These are phyloP conservation scores for Unio pictorum DNA, from an alignment of 2,888 invertebrate genomes.

Conservation along the genomic window DNA sequence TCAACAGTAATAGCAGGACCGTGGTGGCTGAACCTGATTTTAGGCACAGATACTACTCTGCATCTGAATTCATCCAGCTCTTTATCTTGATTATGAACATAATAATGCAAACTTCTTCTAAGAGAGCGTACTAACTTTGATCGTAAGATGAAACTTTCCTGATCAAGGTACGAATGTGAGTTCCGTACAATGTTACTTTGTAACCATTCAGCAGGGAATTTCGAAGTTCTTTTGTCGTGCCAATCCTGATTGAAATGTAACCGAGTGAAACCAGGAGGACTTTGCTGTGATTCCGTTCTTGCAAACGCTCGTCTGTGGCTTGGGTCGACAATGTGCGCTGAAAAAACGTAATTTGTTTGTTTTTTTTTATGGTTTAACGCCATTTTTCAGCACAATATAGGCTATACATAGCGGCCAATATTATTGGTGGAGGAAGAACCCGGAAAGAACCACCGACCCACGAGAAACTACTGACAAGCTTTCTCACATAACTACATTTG, in stretches of 20 bases:
- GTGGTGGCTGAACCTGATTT: slow-evolving; percentile 3
- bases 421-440: too few species aligned
- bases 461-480: too few species aligned
- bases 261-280: slow-evolving; percentile 7
- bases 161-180: background rate
- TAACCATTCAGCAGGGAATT: background rate
- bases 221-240: background rate
- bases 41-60: background rate
- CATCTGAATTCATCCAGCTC: background rate
- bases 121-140: slow-evolving; percentile 4
- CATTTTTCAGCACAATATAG: too few species aligned
- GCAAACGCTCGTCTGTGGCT: slow-evolving; percentile 3
- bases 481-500: too few species aligned
- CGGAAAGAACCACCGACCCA: too few species aligned
- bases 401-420: too few species aligned
- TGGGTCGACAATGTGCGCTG: slow-evolving; percentile 6
- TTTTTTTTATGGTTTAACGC: too few species aligned
- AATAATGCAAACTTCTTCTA: background rate
- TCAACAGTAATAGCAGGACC: slow-evolving; percentile 8
- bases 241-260: slow-evolving; percentile 7
- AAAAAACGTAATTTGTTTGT: background rate
- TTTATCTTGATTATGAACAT: slow-evolving; percentile 2
- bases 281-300: background rate
- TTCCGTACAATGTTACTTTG: background rate
- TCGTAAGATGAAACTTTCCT: background rate